A percentile compares a stretch with the other conserved stretches of the same genome.
These are phyloP conservation scores for Chydorus sphaericus DNA, from an alignment of 2,888 invertebrate genomes.

Conservation along the genomic window DNA sequence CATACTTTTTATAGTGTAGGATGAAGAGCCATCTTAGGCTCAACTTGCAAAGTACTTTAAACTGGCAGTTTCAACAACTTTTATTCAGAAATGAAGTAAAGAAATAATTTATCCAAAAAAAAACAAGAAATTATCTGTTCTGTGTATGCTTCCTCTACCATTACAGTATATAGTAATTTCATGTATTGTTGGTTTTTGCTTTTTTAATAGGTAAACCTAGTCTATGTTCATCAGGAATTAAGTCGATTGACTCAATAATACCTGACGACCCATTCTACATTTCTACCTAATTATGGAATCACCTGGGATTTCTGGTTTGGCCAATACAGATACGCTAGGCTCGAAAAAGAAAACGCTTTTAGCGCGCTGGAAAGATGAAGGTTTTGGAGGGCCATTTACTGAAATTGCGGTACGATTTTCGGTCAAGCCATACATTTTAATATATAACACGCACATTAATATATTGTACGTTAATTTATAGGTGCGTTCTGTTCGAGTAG, in stretches of 20 bases:
- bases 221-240: background rate
- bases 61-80: background rate
- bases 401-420: too few relatives aligned
- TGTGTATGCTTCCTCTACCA: background rate
- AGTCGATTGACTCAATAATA: background rate
- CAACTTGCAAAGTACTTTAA: background rate
- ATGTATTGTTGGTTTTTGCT: background rate
- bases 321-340: background rate
- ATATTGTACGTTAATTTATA: too few relatives aligned
- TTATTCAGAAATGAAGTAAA: background rate
- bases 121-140: too few relatives aligned
- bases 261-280: background rate
- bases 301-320: background rate
- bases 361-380: slow-evolving; percentile 1
- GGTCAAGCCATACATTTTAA: too few relatives aligned
- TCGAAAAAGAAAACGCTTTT: background rate
- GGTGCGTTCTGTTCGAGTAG: slow-evolving; percentile 68
- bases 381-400: background rate
- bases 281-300: background rate
- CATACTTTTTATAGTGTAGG: too few relatives aligned
- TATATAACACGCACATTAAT: too few relatives aligned
- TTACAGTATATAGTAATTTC: too few relatives aligned
- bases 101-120: too few relatives aligned
- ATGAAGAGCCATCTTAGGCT: too few relatives aligned
- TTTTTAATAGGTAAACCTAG: background rate